Percentiles rank a stretch among this genome's conserved stretches.
phyloP scores from a whole-genome alignment of 1,140 invertebrate species.

The Caerostris darwini region DNA sequence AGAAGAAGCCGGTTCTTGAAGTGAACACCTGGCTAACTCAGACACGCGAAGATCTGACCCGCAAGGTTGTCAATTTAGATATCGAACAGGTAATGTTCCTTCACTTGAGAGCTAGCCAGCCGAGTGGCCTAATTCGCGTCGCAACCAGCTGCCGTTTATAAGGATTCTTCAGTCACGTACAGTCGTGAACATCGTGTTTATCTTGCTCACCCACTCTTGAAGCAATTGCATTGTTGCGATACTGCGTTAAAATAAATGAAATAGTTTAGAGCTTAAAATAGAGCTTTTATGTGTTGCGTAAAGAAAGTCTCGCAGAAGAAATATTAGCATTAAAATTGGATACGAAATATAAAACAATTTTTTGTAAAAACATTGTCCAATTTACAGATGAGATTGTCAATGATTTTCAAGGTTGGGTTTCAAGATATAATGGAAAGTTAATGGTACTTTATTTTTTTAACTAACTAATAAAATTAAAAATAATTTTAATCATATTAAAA shows the following conservation, averaged over 20 bases:
- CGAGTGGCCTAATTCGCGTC: constrained; percentile 42
- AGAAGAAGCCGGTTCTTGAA: constrained; percentile 14
- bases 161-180: constrained; percentile 45
- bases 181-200: constrained; percentile 11
- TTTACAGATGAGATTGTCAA: too few species aligned
- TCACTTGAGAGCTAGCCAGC: constrained; percentile 14
- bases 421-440: too few species aligned
- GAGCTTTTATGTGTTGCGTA: neutral
- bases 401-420: too few species aligned
- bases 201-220: neutral
- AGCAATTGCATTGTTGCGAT: neutral
- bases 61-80: constrained; percentile 24
- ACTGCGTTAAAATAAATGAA: neutral
- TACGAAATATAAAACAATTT: too few species aligned
- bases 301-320: neutral
- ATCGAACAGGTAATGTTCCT: constrained; percentile 63
- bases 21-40: constrained; percentile 29
- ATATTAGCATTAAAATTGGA: too few species aligned
- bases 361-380: too few species aligned
- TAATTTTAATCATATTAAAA: too few species aligned
- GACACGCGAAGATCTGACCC: constrained; percentile 30
- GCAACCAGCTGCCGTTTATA: constrained; percentile 60
- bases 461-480: too few species aligned
- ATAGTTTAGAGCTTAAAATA: neutral
- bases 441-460: too few species aligned